A percentile compares a stretch with the other conserved stretches of the same genome.
These are phyloP conservation scores for Heteromyza rotundicornis DNA, from an alignment of 2,888 invertebrate genomes.

Conservation along the genomic window DNA sequence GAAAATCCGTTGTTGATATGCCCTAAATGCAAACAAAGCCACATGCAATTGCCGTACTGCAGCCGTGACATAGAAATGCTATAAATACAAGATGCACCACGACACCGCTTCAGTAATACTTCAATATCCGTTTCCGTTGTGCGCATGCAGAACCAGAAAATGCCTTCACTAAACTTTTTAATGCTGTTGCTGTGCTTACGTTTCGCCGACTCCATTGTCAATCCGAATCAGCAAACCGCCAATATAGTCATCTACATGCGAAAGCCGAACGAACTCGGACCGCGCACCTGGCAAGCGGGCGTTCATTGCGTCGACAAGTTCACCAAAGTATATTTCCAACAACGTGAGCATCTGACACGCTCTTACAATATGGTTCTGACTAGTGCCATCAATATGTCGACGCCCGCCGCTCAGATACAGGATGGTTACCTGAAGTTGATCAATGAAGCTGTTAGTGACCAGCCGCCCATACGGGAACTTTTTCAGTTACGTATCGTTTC, in stretches of 20 bases:
- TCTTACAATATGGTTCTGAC: slow-evolving; percentile 51
- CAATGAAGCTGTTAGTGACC: slow-evolving; percentile 44
- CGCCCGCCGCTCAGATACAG: slow-evolving; percentile 59
- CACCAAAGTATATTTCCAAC: slow-evolving; percentile 45
- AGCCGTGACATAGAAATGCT: no score
- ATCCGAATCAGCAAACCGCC: slow-evolving; percentile 47
- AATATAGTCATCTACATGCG: slow-evolving; percentile 48
- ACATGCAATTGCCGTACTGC: slow-evolving; percentile 21
- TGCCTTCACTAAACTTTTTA: no score
- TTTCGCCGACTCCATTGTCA: slow-evolving; percentile 45
- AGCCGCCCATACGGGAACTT: slow-evolving; percentile 20
- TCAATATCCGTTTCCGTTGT: no score
- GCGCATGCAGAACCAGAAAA: no score
- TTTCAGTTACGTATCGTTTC: slow-evolving; percentile 51
- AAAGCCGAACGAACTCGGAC: slow-evolving; percentile 43
- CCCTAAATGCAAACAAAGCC: slow-evolving; percentile 27
- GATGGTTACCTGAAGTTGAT: slow-evolving; percentile 47
- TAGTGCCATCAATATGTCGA: slow-evolving; percentile 51
- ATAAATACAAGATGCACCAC: no score
- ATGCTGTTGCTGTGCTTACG: no score
- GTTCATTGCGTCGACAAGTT: slow-evolving; percentile 51
- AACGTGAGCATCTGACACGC: slow-evolving; percentile 43
- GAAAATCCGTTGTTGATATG: slow-evolving; percentile 26
- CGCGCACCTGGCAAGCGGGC: slow-evolving; percentile 50
- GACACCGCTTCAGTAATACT: neutral